Percentiles rank a stretch among this genome's conserved stretches.
Conservation (phyloP, 2,888 invertebrate species). For the Tachina fera region DNA sequence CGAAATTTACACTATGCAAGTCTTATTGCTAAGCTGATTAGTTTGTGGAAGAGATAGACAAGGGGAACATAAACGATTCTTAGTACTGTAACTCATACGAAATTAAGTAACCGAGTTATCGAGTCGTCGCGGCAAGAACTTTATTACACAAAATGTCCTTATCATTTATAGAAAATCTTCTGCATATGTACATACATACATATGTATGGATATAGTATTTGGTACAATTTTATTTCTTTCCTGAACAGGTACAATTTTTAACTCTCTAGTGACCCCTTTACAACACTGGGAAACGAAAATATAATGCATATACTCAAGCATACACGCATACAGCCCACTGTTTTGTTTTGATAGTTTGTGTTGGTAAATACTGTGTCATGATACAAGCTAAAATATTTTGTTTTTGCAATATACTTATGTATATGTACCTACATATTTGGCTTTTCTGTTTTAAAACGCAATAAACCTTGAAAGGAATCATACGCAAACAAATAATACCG, state of each 20-base stretch:
- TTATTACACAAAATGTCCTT: too few relatives aligned
- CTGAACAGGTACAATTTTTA: slow-evolving; percentile 21
- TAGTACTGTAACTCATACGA: too few relatives aligned
- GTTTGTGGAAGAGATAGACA: too few relatives aligned
- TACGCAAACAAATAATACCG: slow-evolving; percentile 67
- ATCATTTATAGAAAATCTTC: too few relatives aligned
- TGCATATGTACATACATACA: too few relatives aligned
- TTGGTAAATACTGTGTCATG: slow-evolving; percentile 32
- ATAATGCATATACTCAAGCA: slow-evolving; percentile 15
- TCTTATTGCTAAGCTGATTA: too few relatives aligned
- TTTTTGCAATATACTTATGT: slow-evolving; percentile 67
- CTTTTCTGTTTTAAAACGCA: slow-evolving; percentile 72
- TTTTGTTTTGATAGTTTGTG: slow-evolving; percentile 52
- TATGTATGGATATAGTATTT: not conserved
- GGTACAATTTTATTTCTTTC: not conserved
- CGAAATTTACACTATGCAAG: too few relatives aligned
- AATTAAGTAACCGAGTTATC: too few relatives aligned
- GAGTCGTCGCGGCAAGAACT: too few relatives aligned
- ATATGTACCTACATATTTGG: too few relatives aligned
- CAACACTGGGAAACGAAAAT: slow-evolving; percentile 28
- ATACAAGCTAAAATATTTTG: slow-evolving; percentile 50
- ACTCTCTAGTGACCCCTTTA: not conserved
- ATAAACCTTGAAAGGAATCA: slow-evolving; percentile 70
- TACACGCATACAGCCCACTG: slow-evolving; percentile 30
- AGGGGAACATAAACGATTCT: too few relatives aligned